A percentile compares a stretch with the other conserved stretches of the same genome.
Evolutionary conservation across 1,140 invertebrate species (phyloP).

Genomic region (Drosophila parabipectinata): DNA sequence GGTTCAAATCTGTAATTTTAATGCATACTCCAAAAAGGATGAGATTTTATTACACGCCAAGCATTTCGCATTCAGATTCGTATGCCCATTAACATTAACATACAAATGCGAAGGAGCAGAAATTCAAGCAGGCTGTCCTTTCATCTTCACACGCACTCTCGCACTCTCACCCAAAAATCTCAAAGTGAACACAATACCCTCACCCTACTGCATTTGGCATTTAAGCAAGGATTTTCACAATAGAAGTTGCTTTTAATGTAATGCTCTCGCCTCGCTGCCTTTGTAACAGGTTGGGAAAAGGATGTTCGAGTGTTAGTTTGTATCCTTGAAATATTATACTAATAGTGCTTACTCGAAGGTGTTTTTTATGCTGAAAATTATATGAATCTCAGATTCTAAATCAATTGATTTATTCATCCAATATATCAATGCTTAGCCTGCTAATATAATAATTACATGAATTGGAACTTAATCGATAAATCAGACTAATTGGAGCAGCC

Average conservation of each 20-base stretch:
- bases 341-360: background rate
- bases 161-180: background rate
- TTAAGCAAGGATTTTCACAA: conserved; percentile 74
- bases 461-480: conserved; percentile 22
- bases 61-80: conserved; percentile 62
- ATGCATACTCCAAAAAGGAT: conserved; percentile 64
- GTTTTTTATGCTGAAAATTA: background rate
- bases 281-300: conserved; percentile 35
- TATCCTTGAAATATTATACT: too few species aligned
- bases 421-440: too few species aligned
- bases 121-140: conserved; percentile 39
- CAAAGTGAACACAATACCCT: conserved; percentile 2
- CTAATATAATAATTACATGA: background rate
- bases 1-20: conserved; percentile 65
- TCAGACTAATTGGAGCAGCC: conserved; percentile 20
- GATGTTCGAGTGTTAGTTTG: background rate
- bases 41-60: conserved; percentile 63
- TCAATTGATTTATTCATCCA: too few species aligned
- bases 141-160: conserved; percentile 41
- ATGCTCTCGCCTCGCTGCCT: conserved; percentile 50
- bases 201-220: conserved; percentile 48
- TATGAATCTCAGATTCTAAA: background rate
- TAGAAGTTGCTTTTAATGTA: conserved; percentile 76
- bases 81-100: conserved; percentile 68
- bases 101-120: conserved; percentile 55